Evolutionary conservation across 30 jellyfish, hydroid and myxozoan species (phyloP).

Genomic region (Hydractinia symbiolongicarpus): DNA sequence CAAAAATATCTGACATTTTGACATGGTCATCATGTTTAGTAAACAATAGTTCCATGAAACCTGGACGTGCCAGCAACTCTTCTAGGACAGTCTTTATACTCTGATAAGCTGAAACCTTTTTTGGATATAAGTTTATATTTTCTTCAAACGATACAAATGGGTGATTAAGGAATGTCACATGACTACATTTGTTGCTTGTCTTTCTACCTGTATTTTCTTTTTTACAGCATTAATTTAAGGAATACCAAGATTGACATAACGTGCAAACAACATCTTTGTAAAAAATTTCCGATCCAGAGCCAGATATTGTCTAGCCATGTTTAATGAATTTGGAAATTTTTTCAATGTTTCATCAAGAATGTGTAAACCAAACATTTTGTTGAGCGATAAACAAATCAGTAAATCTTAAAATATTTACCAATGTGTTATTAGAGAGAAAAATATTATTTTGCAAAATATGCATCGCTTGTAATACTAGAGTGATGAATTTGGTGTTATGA

Average conservation of each 20-base stretch:
- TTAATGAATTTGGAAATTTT: no score
- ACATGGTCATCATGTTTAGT: neutral
- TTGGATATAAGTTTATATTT: neutral
- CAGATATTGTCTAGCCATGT: neutral
- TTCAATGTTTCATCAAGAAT: no score
- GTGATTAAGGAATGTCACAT: no score
- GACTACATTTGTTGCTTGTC: neutral
- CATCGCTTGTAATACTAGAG: no score
- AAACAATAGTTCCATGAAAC: neutral
- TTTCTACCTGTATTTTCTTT: neutral
- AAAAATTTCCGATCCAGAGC: neutral
- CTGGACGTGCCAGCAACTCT: neutral
- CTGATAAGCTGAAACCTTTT: neutral
- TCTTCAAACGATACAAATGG: neutral
- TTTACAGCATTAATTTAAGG: neutral
- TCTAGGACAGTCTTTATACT: neutral
- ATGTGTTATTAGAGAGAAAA: no score
- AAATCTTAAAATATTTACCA: no score
- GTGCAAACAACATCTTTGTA: neutral
- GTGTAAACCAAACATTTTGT: no score
- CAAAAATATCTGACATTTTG: neutral
- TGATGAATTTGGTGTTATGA: no score
- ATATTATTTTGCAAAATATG: no score
- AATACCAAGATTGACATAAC: neutral
- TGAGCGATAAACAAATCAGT: no score